Base-by-base conservation (phyloP, 2,888 invertebrate genomes). In the Eledona agricola region DNA sequence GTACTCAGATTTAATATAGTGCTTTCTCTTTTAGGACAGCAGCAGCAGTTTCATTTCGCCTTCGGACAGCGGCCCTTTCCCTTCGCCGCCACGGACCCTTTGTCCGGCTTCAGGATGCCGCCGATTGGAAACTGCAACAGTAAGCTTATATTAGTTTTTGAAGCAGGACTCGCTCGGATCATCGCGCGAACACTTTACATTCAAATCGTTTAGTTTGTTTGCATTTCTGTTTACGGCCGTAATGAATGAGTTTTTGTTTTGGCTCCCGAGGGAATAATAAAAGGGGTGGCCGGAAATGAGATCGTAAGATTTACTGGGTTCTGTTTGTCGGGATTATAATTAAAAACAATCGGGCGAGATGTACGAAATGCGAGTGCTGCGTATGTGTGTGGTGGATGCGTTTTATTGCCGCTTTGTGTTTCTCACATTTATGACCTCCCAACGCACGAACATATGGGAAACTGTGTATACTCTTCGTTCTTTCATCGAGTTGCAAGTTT, bases 41-140 rank as follows among this genome's bases (percentile, higher is more conserved):
- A 94, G 80, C 93, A 94, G 80, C 93, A 93, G 82, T 93, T 94
- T 79, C 93, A 94, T 80, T 93, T 94, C 79, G 92, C 92, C 70
- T 90, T 90, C 65, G 90, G 91, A 25, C 91, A 92, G 76, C 83
- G 92, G 59, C 91, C 92, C 43, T 90, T 92, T 77, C 88, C 91
- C 51, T 91, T 94, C 71, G 92, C 92, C 62, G 86, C 91, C 49
- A 79, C 83, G 43, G 92, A 92, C 77, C 92, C 92, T 23, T 81
- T 93, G 32, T 90, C 91, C 29, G 89, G 90, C 60, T 93, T 92
- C 77, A 83, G 92, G 54, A 92, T 92, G 89, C 91, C 91, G 57
- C 91, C 92, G 63, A 92, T 92, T 77, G 89, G 88, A 72, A 90
- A 90, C 68, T 93, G 92, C 78, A 92, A 92, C 77, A 93, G 92